Evolutionary conservation across 2,888 invertebrate species (phyloP), one percentile per base, ranked within the genome.

Genomic region (Harpalus rufipes): DNA sequence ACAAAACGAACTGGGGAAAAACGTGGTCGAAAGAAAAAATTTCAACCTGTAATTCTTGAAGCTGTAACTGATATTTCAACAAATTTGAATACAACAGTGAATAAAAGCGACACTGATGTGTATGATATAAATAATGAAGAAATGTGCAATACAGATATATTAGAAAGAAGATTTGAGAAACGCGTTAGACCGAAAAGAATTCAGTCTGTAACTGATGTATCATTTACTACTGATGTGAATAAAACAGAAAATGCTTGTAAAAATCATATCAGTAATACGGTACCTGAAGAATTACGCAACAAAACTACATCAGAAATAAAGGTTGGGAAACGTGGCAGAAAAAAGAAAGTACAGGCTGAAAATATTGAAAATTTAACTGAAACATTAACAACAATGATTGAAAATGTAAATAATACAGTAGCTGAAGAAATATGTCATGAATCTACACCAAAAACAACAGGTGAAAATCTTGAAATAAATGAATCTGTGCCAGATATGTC

Each of bases 121-220:
- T 32, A 32, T 32, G 32, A 32, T 32, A 32, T 32, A 32, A 32
- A 32, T 32, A 32, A 32, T 51, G 12, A 51, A 51, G 44, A 51
- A 51, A 12, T 51, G 44, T 51, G 44, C 12, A 51, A 51, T 10
- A 12, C 6, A 8, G 44, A 51, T 51, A 12, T 51, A 4, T 12
- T 12, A 51, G 44, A 51, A 10, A 63, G 63, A 61, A 61, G 6
- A 63, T 63, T 63, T 10, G 63, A 25, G 10, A 63, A 63, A 3
- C 25, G 25, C 2, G 14, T 7, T 12, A 63, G 63, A 25, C 12
- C 8, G n/a, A 63, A 14, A 18, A 63, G 44, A 51, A 12, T 6
- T 12, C 10, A 12, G 4, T 4, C 10, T 10, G 44, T 1, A 51
- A 10, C 8, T 12, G 44, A 51, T 2, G 44, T 12, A 5, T 8